Percentiles rank a stretch among this genome's conserved stretches.
Conservation (phyloP, 2,888 invertebrate species). For the Xestobium rufovillosum region DNA sequence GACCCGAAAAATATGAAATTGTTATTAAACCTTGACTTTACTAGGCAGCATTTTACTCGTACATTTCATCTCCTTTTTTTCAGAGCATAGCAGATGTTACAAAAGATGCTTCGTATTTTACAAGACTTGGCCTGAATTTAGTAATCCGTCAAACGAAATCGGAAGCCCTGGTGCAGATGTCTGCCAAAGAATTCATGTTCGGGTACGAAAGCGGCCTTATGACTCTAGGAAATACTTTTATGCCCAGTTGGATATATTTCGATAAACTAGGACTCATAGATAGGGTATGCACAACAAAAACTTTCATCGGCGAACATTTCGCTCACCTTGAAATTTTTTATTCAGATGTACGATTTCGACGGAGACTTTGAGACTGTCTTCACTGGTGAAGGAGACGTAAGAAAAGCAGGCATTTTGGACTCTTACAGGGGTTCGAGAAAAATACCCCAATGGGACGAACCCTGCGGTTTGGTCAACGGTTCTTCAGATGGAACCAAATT, state of each 20-base stretch:
- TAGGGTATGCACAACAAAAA: slow-evolving; percentile 69
- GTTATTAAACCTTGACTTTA: too few relatives aligned
- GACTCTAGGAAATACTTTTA: slow-evolving; percentile 71
- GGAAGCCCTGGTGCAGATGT: slow-evolving; percentile 68
- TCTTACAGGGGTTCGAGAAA: slow-evolving; percentile 66
- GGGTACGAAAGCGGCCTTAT: slow-evolving; percentile 77
- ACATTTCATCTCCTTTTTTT: too few relatives aligned
- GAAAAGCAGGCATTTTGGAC: slow-evolving; percentile 62
- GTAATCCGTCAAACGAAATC: slow-evolving; percentile 61
- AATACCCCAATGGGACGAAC: slow-evolving; percentile 70
- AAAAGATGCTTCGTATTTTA: slow-evolving; percentile 52
- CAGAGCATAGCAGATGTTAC: slow-evolving; percentile 79
- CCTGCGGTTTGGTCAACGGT: slow-evolving; percentile 67
- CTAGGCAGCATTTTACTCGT: too few relatives aligned
- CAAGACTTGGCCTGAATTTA: slow-evolving; percentile 62
- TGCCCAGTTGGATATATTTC: slow-evolving; percentile 80
- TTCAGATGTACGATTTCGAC: slow-evolving; percentile 77
- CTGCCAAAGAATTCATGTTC: slow-evolving; percentile 83
- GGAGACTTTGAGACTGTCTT: slow-evolving; percentile 73
- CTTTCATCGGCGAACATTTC: neutral
- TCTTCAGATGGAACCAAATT: slow-evolving; percentile 85
- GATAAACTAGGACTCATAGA: slow-evolving; percentile 84
- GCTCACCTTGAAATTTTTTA: neutral
- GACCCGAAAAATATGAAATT: too few relatives aligned
- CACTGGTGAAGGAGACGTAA: slow-evolving; percentile 59